Conservation (phyloP, 2,888 invertebrate genomes). For the Buathra laborator region DNA sequence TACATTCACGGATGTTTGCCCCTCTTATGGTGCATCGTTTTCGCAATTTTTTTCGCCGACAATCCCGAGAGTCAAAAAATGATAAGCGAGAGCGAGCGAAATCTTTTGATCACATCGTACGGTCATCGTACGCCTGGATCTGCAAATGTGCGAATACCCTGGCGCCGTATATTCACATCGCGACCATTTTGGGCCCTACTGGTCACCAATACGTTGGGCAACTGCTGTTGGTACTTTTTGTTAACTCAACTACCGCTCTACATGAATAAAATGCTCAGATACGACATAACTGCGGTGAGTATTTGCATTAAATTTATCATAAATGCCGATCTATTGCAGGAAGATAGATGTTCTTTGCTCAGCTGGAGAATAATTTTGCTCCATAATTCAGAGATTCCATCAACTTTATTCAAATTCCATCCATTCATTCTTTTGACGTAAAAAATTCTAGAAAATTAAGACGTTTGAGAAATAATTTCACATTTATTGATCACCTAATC, state of each 20-base stretch:
- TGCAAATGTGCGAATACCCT: conserved; percentile 80
- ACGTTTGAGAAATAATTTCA: background rate
- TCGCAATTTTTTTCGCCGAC: conserved; percentile 81
- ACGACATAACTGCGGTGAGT: conserved; percentile 85
- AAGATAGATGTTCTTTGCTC: background rate
- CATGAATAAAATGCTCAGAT: conserved; percentile 85
- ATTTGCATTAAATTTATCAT: background rate
- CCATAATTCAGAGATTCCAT: too few species aligned
- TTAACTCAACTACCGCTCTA: conserved; percentile 86
- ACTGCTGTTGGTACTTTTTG: conserved; percentile 86
- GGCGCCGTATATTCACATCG: conserved; percentile 85
- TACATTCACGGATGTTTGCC: conserved; percentile 82
- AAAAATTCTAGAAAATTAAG: background rate
- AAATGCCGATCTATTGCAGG: background rate
- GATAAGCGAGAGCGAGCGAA: conserved; percentile 82
- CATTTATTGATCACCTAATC: background rate
- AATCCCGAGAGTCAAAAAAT: conserved; percentile 83
- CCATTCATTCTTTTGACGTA: background rate
- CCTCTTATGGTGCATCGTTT: conserved; percentile 80
- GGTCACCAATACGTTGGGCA: conserved; percentile 85
- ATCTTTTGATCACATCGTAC: conserved; percentile 80
- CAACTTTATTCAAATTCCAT: too few species aligned
- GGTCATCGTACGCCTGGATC: conserved; percentile 77
- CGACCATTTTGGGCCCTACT: conserved; percentile 85
- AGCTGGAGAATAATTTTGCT: background rate